Base-by-base conservation (phyloP, 2,888 invertebrate species). In the Eupithecia insigniata region DNA sequence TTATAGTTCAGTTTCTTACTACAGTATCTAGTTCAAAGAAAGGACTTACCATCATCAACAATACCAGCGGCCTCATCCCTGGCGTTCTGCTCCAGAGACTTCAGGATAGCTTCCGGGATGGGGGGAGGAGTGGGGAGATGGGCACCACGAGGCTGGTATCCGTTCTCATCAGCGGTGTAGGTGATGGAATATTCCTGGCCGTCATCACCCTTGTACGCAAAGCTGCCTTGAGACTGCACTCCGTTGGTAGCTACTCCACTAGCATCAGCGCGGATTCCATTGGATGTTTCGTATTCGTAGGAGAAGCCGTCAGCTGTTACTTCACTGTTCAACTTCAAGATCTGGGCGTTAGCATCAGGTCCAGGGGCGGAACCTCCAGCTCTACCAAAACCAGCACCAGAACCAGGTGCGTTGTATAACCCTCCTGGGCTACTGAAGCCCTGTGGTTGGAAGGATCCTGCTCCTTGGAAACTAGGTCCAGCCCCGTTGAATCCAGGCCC, bases 151-250 rank as follows among this genome's bases (percentile, higher is more conserved):
- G 94, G 93, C 81, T 88, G 89, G 89, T 82, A 94, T 10, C 94
- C 94, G 76, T 94, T 94, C 87, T 94, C 93, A 66, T 94, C 94
- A 86, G 93, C 94, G 55, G 93, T 94, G 84, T 94, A 94, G 0
- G 90, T 87, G 84, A 94, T 92, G 87, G 89, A 90, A 90, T 94
- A 94, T 82, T 93, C 93, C 78, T 93, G 93, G 62, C 94, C 94
- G 83, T 94, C 94, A 69, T 93, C 93, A 36, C 94, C 94, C 86
- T 93, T 93, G 89, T 93, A 94, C 0, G 87, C 87, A 80, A 93
- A 94, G 86, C 91, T 92, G 8, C 94, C 94, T 36, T 93, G 92
- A n/a, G 92, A 92, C 80, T 93, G 93, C 0, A 94, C 93, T 1
- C 94, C 94, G 32, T 93, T 93, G 26, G 93, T 91, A 60, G 93